Conservation (phyloP, 2,797 vertebrate species). For the Trachops cirrhosus region DNA sequence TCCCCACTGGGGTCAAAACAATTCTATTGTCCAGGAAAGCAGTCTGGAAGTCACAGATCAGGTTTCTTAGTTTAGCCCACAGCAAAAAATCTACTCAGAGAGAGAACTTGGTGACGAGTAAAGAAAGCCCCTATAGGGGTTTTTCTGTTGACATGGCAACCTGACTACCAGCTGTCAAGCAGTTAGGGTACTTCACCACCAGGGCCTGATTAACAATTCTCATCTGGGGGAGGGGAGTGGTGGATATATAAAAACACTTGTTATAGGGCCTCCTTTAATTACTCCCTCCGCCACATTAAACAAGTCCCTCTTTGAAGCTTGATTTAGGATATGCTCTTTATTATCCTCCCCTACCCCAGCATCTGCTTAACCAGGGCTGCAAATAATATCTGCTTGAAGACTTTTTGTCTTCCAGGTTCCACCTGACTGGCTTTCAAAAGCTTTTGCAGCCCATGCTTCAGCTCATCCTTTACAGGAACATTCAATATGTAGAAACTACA, state of each 20-base stretch:
- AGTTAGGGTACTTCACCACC: not conserved
- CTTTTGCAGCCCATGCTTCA: not conserved
- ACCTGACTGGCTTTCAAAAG: conserved; percentile 50
- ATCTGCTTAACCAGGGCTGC: conserved; percentile 28
- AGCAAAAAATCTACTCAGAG: conserved; percentile 13
- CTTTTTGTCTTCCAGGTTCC: conserved; percentile 47
- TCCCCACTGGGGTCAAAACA: not conserved
- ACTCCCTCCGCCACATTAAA: not conserved
- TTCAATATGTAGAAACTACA: not conserved
- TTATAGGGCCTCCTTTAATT: not conserved
- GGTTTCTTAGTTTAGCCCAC: not conserved
- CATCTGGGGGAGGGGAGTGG: not conserved
- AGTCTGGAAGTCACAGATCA: not conserved
- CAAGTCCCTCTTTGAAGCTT: not conserved
- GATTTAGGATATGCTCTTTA: not conserved
- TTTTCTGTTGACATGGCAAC: conserved; percentile 69
- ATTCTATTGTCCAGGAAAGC: not conserved
- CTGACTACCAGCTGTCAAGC: conserved; percentile 50
- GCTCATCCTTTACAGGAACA: not conserved
- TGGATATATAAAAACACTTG: not conserved
- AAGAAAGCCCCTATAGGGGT: conserved; percentile 21
- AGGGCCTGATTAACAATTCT: conserved; percentile 34
- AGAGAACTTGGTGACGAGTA: conserved; percentile 1
- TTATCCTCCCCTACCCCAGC: not conserved
- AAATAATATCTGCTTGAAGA: conserved; percentile 6